A percentile compares a stretch with the other conserved stretches of the same genome.
phyloP scores from a whole-genome alignment of 2,113 vertebrate genomes.

The Amia ocellicauda region DNA sequence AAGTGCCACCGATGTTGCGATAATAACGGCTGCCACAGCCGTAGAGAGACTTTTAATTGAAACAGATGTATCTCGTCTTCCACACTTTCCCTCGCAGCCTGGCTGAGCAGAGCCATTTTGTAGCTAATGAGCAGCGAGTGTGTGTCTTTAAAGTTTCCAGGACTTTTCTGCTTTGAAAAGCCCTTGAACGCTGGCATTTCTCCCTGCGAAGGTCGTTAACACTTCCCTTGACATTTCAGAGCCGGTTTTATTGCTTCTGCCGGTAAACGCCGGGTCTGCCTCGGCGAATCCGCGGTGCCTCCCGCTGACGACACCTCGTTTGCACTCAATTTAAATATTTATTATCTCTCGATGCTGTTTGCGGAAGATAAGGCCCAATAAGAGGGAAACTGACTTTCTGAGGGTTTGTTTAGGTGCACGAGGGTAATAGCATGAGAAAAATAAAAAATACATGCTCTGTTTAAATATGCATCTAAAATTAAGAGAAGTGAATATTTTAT shows the following conservation, averaged over 20 bases:
- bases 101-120: background rate
- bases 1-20: too few relatives aligned
- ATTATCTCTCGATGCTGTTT: slow-evolving; percentile 11
- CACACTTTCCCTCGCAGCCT: too few relatives aligned
- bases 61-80: too few relatives aligned
- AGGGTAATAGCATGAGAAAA: slow-evolving; percentile 7
- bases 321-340: slow-evolving; percentile 17
- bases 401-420: background rate
- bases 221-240: slow-evolving; percentile 10
- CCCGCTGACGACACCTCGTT: background rate
- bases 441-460: background rate
- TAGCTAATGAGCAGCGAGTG: background rate
- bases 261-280: background rate
- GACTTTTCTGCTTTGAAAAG: background rate
- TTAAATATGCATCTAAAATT: slow-evolving; percentile 13
- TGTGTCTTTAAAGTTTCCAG: background rate
- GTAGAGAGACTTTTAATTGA: too few relatives aligned
- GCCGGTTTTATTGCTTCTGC: slow-evolving; percentile 6
- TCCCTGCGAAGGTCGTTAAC: background rate
- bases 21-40: too few relatives aligned
- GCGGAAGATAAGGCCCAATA: slow-evolving; percentile 9
- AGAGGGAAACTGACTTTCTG: slow-evolving; percentile 2
- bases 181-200: background rate
- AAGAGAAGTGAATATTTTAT: slow-evolving; percentile 4
- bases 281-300: background rate